Base-by-base conservation (phyloP, 2,888 invertebrate species). In the Drosophila melanosoma region DNA sequence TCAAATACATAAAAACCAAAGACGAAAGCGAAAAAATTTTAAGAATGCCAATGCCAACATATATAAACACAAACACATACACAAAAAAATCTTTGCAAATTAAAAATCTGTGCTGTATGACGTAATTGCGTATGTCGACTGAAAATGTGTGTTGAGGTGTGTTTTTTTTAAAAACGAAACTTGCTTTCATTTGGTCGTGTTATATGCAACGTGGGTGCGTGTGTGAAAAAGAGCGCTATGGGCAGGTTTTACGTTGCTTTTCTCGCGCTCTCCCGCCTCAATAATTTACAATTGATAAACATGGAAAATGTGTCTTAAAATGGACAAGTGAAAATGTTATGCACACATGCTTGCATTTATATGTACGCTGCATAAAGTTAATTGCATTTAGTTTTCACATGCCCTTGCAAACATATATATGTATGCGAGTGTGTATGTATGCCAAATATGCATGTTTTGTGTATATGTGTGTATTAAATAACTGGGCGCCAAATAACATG, bases 21-120 rank as follows among this genome's bases (percentile, higher is more conserved):
- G 35, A n/a, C 26, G 20, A 23, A 29, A 56, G 32, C 29, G 26
- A 33, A 53, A 36, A n/a, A 17, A 26, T 20, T 35, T 38, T 5
- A 17, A 49, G 23, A 53, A 70, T 57, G 42, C 33, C 58, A 48
- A 51, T 51, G 49, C 32, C 29, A 61, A 45, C 17, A 35, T 26
- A 42, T 57, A 35, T 57, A 17, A 17, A 48, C 35, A 20, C 29
- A 17, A 40, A 33, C 32, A 54, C 23, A 54, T 48, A 7, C 36
- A 45, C 38, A 48, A 57, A 15, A 15, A 51, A 10, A 65, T 65
- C 35, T 36, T 49, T 33, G 3, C 57, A 51, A 38, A 29, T 66
- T 11, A 53, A 61, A 58, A 66, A 45, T 62, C 26, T 42, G 48
- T 11, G 36, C 26, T 53, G 65, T 26, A 76, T 76, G 75, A 76